phyloP scores from a whole-genome alignment of 2,113 vertebrate genomes.

The Noctilio leporinus region DNA sequence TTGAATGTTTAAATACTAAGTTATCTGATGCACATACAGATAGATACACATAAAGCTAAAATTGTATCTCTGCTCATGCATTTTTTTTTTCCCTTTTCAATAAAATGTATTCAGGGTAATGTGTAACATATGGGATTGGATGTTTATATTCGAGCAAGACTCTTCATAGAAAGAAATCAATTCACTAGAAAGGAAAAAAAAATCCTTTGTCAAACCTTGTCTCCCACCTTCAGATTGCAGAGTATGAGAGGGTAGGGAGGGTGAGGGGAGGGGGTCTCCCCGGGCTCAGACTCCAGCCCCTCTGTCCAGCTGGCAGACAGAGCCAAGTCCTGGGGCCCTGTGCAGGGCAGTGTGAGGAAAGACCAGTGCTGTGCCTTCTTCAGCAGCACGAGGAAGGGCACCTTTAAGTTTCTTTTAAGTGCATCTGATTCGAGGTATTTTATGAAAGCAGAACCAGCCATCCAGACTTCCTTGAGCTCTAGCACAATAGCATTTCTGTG shows the following conservation, averaged over 20 bases:
- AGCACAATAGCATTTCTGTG: background rate
- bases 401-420: background rate
- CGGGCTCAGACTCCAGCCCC: background rate
- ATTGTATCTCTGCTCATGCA: constrained; percentile 29
- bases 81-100: constrained; percentile 38
- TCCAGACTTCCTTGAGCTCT: background rate
- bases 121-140: constrained; percentile 24
- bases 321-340: background rate
- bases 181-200: background rate
- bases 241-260: background rate
- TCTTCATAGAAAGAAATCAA: constrained; percentile 32
- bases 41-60: constrained; percentile 15
- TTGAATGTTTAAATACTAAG: constrained; percentile 27
- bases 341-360: background rate
- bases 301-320: too few relatives aligned
- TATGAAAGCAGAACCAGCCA: background rate
- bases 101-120: constrained; percentile 7
- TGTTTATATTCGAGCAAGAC: constrained; percentile 35
- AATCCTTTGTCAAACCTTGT: background rate
- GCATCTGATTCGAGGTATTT: background rate
- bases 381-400: background rate
- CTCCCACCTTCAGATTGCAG: background rate
- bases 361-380: background rate
- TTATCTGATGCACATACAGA: constrained; percentile 14
- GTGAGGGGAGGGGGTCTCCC: background rate